Evolutionary conservation across 2,113 vertebrate genomes (phyloP), one percentile per base, ranked within the genome.

Genomic region (Tetraodon nigroviridis): DNA sequence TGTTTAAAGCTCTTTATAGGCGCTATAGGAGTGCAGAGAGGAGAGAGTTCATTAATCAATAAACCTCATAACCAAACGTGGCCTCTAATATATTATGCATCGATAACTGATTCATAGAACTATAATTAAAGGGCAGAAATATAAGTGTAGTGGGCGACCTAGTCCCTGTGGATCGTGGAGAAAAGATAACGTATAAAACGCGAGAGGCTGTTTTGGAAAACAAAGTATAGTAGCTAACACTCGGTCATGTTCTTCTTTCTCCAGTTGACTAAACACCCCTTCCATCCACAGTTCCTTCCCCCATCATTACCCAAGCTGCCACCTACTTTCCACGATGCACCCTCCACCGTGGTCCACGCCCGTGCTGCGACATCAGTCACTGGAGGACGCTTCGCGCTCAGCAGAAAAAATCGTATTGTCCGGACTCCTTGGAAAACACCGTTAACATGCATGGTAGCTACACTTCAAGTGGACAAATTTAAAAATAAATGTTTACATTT

Each of bases 301-400:
- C 78, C 78, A 76, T 86, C 82, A 80, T 82, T 78, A 75, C 68
- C 51, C 58, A 49, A 41, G 54, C 79, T 74, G 57, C 78, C 77
- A 78, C 81, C 83, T 71, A 67, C 73, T 83, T 73, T 81, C 75
- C 84, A 82, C 77, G 73, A 74, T 66, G 69, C 67, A 73, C 50
- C 72, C 81, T 68, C 79, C 53, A 55, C 64, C 60, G 54, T 53
- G 81, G 74, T 81, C 85, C 88, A 86, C 89, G 86, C 89, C 89
- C 82, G 79, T 58, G 51, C 50, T 56, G 29, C 62, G 64, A 82
- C 87, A 86, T 90, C 86, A 89, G 71, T 52, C 32, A 22, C 40
- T 76, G 74, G 62, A 60, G 67, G 69, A 61, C 51, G 77, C 0
- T 85, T 86, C 69, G 67, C 0, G 1, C 0, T 7, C 58, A 0